Conservation (phyloP, 2,888 invertebrate genomes). For the Empis stercorea region DNA sequence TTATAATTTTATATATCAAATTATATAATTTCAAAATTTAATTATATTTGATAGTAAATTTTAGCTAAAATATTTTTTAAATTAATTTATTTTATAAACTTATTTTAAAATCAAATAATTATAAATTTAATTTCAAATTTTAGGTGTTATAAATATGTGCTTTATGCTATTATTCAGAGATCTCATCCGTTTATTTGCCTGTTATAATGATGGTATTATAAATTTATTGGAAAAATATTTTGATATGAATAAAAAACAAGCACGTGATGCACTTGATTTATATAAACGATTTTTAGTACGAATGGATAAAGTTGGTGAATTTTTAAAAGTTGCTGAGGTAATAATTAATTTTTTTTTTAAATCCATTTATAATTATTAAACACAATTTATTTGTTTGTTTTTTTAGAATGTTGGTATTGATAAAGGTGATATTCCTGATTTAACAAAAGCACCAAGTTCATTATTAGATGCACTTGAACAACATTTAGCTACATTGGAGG, state of each 20-base stretch:
- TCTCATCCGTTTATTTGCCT: slow-evolving; percentile 96
- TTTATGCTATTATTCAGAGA: slow-evolving; percentile 99
- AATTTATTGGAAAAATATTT: slow-evolving; percentile 98
- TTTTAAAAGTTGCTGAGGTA: slow-evolving; percentile 75
- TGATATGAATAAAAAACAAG: slow-evolving; percentile 99
- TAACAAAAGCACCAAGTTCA: slow-evolving; percentile 96
- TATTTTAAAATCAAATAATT: no score
- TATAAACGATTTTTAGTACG: slow-evolving; percentile 97
- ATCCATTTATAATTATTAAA: no score
- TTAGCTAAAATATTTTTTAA: no score
- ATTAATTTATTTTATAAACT: no score
- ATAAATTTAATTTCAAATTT: neutral
- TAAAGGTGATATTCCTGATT: slow-evolving; percentile 95
- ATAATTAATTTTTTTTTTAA: no score
- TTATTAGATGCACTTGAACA: slow-evolving; percentile 93
- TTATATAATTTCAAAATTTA: no score
- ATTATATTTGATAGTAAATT: no score
- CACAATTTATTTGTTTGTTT: no score
- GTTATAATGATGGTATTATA: slow-evolving; percentile 99
- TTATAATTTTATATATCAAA: no score
- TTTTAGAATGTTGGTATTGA: slow-evolving; percentile 89
- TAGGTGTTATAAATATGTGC: slow-evolving; percentile 91
- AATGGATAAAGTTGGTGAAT: slow-evolving; percentile 97
- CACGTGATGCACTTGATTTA: slow-evolving; percentile 91
- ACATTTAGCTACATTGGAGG: slow-evolving; percentile 86